A percentile compares a stretch with the other conserved stretches of the same genome.
These are phyloP conservation scores for Pterostichus niger DNA, from an alignment of 2,888 invertebrate genomes.

Conservation along the genomic window DNA sequence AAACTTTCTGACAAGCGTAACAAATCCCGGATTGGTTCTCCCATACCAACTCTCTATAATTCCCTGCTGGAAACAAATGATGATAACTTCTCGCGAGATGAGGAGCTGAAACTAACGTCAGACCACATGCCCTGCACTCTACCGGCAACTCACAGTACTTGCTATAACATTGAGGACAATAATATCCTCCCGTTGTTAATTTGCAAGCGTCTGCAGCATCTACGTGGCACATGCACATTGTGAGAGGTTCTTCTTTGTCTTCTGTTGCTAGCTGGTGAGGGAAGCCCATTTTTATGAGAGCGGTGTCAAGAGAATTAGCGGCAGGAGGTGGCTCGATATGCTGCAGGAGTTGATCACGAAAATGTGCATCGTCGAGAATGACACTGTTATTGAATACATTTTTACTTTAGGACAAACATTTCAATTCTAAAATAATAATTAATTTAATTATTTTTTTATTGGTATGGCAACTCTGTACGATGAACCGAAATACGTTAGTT, in stretches of 20 bases:
- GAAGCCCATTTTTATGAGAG: conserved; percentile 97
- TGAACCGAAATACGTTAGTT: no score
- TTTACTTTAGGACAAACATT: background rate
- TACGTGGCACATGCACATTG: conserved; percentile 93
- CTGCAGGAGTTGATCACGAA: conserved; percentile 82
- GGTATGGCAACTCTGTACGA: no score
- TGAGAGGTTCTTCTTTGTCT: conserved; percentile 82
- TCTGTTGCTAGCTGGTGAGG: conserved; percentile 87
- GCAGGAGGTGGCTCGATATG: conserved; percentile 87
- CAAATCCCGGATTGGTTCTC: conserved; percentile 82
- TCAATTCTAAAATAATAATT: background rate
- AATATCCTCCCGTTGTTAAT: conserved; percentile 86
- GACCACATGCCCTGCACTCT: conserved; percentile 96
- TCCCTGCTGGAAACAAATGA: conserved; percentile 95
- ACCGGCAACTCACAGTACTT: conserved; percentile 99
- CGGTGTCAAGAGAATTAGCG: conserved; percentile 85
- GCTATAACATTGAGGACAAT: conserved; percentile 97
- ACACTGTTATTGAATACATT: conserved; percentile 75
- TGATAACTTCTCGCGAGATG: conserved; percentile 98
- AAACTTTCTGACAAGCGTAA: conserved; percentile 87
- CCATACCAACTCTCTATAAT: conserved; percentile 87
- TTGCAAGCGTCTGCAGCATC: conserved; percentile 82
- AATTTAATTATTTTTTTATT: no score
- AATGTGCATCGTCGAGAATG: conserved; percentile 91
- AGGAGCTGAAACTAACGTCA: conserved; percentile 98